A percentile compares a stretch with the other conserved stretches of the same genome.
These are phyloP conservation scores for Scaeva pyrastri DNA, from an alignment of 2,888 invertebrate genomes.

Conservation along the genomic window DNA sequence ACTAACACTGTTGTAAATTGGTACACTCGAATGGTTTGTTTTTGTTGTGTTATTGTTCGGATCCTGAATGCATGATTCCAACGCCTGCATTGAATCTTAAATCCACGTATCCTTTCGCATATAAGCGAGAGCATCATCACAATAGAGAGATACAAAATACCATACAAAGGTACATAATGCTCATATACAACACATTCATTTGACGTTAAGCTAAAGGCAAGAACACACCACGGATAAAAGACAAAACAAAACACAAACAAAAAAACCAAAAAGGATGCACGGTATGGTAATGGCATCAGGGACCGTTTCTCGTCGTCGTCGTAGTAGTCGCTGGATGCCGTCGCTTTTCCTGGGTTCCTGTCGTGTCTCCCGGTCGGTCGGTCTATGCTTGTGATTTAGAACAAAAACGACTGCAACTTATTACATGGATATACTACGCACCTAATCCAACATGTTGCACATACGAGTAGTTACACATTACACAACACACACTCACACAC, in stretches of 20 bases:
- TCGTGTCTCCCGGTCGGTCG: background rate
- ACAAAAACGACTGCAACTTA: conserved; percentile 48
- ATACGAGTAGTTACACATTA: too few species aligned
- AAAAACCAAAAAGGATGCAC: background rate
- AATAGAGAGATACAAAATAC: conserved; percentile 5
- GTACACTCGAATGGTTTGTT: conserved; percentile 39
- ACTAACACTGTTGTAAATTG: conserved; percentile 1
- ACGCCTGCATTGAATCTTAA: conserved; percentile 66
- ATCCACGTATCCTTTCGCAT: conserved; percentile 54
- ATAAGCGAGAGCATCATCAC: background rate
- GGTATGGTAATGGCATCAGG: conserved; percentile 16
- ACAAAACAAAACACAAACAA: too few species aligned
- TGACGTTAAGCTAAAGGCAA: conserved; percentile 39
- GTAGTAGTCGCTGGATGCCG: background rate
- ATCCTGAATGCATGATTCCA: conserved; percentile 65
- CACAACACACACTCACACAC: conserved; percentile 15
- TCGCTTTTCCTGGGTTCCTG: background rate
- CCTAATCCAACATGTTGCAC: conserved; percentile 70
- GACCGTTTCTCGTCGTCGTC: background rate
- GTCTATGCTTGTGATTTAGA: background rate
- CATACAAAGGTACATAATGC: background rate
- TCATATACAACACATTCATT: conserved; percentile 10
- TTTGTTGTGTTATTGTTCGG: conserved; percentile 56
- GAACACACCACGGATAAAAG: background rate
- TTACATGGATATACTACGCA: conserved; percentile 55